Evolutionary conservation across 2,888 invertebrate genomes (phyloP), one percentile per base, ranked within the genome.

Genomic region (Serrognathus titanus): DNA sequence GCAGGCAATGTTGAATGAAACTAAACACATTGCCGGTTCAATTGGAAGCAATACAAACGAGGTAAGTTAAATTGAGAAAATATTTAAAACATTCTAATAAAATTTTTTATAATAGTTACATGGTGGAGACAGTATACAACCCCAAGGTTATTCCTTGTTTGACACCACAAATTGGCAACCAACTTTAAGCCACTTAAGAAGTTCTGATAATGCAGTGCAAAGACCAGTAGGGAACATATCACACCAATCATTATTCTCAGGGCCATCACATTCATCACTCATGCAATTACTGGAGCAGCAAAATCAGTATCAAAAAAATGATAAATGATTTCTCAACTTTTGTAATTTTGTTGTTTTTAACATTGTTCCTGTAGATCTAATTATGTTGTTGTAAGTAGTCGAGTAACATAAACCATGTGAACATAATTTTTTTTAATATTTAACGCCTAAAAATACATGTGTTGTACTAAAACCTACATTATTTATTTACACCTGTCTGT

Each of bases 281-380:
- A 90, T 91, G 74, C 84, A 90, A 40, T 82, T 92, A 13, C 76
- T 92, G 59, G 90, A 92, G 73, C 90, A 90, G 68, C 92, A 92
- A 78, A 88, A 87, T 70, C 87, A 87, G 68, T 79, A 84, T 49
- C 71, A 74, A 53, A 73, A 72, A 54, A 69, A 64, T 45, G 71
- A 69, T 55, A 65, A 65, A 60, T 67, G 63, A 62, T 52, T 31
- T 31, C n/a, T n/a, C 7, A 31, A 31, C 6, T 31, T 6, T 31
- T 31, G 24, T 31, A 31, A 31, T 31, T 3, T 31, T 31, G 24
- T 31, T 31, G 24, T 31, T 31, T 31, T 6, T 31, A 16, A 31
- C 24, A 31, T 31, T 31, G 24, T 31, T 31, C 24, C 24, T 31
- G 6, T 31, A 31, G 24, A 3, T 31, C 24, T 31, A 31, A 31